Evolutionary conservation across 1,140 invertebrate genomes (phyloP).

Genomic region (Wiebesia pumilae): DNA sequence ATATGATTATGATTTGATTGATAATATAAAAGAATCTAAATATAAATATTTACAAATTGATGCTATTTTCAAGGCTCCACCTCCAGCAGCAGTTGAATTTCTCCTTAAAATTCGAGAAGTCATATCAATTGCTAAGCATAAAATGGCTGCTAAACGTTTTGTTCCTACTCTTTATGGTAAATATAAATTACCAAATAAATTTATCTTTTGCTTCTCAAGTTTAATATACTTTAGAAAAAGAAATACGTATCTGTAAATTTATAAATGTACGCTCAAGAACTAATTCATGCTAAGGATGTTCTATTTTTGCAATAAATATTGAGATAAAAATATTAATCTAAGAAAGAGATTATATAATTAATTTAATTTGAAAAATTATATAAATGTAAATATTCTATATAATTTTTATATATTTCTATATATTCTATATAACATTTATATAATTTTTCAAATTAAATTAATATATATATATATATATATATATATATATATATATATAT

Average conservation of each 20-base stretch:
- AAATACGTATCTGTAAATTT: background rate
- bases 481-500: no score
- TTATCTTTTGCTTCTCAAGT: background rate
- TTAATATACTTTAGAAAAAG: background rate
- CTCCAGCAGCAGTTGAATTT: constrained; percentile 90
- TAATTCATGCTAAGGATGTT: background rate
- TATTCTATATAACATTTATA: no score
- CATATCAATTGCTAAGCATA: constrained; percentile 89
- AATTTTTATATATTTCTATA: no score
- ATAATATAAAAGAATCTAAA: background rate
- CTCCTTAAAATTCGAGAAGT: constrained; percentile 90
- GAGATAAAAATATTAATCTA: no score
- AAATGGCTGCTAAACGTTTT: constrained; percentile 88
- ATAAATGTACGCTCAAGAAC: background rate
- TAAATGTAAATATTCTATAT: no score
- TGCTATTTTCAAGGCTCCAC: constrained; percentile 81
- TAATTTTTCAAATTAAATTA: no score
- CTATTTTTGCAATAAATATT: no score
- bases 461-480: no score
- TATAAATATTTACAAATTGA: constrained; percentile 1
- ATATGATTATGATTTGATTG: background rate
- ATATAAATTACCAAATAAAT: constrained; percentile 18
- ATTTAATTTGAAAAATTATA: no score
- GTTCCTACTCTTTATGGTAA: constrained; percentile 82
- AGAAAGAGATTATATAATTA: no score